Evolutionary conservation across 2,797 vertebrate genomes (phyloP).

Genomic region (Sphenopsis melanotis): DNA sequence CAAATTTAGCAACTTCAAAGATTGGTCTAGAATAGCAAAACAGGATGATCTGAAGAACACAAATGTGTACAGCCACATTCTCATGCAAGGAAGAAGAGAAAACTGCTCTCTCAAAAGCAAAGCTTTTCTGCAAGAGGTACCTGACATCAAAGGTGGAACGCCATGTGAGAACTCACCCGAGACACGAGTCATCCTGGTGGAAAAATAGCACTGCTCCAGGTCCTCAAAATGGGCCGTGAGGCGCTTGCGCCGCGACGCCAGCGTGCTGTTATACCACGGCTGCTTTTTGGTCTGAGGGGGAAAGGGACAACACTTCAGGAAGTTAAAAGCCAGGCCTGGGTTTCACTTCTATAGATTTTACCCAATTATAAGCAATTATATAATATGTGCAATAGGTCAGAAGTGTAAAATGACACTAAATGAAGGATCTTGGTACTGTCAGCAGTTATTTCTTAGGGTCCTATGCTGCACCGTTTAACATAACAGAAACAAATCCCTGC

Average conservation of each 20-base stretch:
- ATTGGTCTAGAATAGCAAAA: not conserved
- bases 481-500: not conserved
- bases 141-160: not conserved
- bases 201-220: slow-evolving; percentile 98
- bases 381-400: not conserved
- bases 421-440: not conserved
- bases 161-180: slow-evolving; percentile 76
- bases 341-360: not conserved
- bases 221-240: slow-evolving; percentile 98
- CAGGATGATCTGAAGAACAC: not conserved
- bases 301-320: not conserved
- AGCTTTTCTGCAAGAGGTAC: not conserved
- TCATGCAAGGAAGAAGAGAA: not conserved
- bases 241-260: slow-evolving; percentile 92
- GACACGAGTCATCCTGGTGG: slow-evolving; percentile 95
- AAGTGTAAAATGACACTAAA: not conserved
- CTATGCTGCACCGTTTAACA: not conserved
- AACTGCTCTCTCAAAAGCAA: not conserved
- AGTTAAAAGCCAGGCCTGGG: not conserved
- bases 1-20: not conserved
- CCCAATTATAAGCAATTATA: not conserved
- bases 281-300: slow-evolving; percentile 88
- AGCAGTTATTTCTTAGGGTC: not conserved
- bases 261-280: slow-evolving; percentile 95
- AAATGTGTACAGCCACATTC: accelerated